These are phyloP conservation scores for Gymnocypris eckloni DNA, from an alignment of 2,797 vertebrate genomes.

Conservation along the genomic window DNA sequence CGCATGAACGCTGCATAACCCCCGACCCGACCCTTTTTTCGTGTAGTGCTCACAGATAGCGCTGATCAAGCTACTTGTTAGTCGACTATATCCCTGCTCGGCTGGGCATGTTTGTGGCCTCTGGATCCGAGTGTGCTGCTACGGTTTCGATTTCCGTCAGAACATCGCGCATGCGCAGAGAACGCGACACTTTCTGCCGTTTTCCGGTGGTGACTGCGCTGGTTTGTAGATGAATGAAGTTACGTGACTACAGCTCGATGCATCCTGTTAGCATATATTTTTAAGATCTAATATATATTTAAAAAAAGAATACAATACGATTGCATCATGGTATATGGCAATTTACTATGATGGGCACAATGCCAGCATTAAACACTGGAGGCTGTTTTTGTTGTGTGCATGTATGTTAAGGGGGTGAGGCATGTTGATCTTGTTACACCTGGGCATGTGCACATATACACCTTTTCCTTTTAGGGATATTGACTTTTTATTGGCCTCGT, in stretches of 20 bases:
- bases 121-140: constrained; percentile 14
- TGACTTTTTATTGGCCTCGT: neutral
- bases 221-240: neutral
- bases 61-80: constrained; percentile 16
- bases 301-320: neutral
- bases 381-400: neutral
- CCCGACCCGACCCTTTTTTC: neutral
- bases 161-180: neutral
- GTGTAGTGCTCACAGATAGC: neutral
- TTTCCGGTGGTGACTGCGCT: constrained; percentile 26
- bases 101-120: constrained; percentile 41
- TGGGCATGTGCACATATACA: neutral
- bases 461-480: neutral
- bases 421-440: neutral
- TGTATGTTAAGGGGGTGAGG: neutral
- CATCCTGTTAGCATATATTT: neutral
- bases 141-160: constrained; percentile 38
- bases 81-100: constrained; percentile 9
- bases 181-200: constrained; percentile 19
- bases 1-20: neutral
- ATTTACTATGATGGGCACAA: neutral
- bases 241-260: neutral
- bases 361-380: neutral
- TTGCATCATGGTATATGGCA: neutral
- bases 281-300: neutral